Evolutionary conservation across 2,888 invertebrate genomes (phyloP).

Genomic region (Troides aeacus): DNA sequence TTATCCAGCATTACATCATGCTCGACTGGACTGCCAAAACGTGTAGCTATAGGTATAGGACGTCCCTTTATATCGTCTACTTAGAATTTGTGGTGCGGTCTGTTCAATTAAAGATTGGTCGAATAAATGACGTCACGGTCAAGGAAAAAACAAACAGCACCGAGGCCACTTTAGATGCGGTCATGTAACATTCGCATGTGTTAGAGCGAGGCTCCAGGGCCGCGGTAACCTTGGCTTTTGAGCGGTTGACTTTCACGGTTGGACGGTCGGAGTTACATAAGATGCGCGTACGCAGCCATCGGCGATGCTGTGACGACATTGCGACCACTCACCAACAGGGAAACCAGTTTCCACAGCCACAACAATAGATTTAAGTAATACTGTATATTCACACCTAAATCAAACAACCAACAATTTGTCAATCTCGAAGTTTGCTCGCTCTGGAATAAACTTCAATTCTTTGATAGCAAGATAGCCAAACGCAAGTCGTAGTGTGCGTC

Average conservation of each 20-base stretch:
- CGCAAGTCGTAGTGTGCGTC: no score
- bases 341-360: constrained; percentile 58
- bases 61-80: constrained; percentile 39
- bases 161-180: constrained; percentile 52
- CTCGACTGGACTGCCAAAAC: constrained; percentile 30
- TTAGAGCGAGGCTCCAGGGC: constrained; percentile 63
- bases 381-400: constrained; percentile 31
- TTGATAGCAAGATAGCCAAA: no score
- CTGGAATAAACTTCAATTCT: not conserved
- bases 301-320: constrained; percentile 68
- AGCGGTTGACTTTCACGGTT: constrained; percentile 79
- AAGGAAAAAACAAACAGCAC: constrained; percentile 62
- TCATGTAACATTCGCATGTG: constrained; percentile 71
- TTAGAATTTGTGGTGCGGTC: constrained; percentile 27
- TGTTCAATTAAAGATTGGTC: constrained; percentile 46
- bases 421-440: constrained; percentile 6
- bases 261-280: constrained; percentile 76
- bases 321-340: constrained; percentile 56
- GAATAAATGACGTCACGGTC: constrained; percentile 66
- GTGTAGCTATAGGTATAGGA: constrained; percentile 22
- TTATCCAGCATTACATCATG: constrained; percentile 45
- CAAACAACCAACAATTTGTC: constrained; percentile 12
- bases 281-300: constrained; percentile 51
- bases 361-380: constrained; percentile 42
- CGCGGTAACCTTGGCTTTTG: constrained; percentile 79